Conservation (phyloP, 2,113 vertebrate species). For the Sus scrofa region T2T-Sscrofa CM000829.6:26564001-26564500, state of each 20-base stretch:
- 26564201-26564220: neutral
- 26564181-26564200: neutral
- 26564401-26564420: neutral
- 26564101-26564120: too few species aligned
- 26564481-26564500: neutral
- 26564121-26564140: too few species aligned
- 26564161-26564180: too few species aligned
- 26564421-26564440: neutral
- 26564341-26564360: neutral
- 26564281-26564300: neutral
- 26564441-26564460: neutral
- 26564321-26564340: neutral
- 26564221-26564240: neutral
- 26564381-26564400: neutral
- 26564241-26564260: neutral
- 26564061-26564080: too few species aligned
- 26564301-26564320: neutral
- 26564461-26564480: neutral
- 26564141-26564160: too few species aligned
- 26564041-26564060: too few species aligned
- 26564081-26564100: too few species aligned
- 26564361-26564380: neutral
- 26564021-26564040: neutral
- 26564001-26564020: neutral
- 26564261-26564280: neutral